Evolutionary conservation across 2,888 invertebrate genomes (phyloP), one percentile per base, ranked within the genome.

Genomic region (Heliconius sara): DNA sequence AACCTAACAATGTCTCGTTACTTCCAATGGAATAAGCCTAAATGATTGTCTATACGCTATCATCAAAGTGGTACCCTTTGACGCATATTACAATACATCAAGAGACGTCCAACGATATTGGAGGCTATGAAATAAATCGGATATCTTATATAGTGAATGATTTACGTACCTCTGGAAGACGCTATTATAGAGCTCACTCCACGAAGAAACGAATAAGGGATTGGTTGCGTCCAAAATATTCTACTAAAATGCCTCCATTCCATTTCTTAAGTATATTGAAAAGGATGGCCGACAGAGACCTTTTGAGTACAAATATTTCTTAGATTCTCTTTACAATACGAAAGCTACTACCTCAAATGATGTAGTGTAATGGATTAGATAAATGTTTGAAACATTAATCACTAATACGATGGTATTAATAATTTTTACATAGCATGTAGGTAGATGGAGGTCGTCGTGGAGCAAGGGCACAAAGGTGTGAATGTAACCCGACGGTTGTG

Each of bases 1-100:
- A 88, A 89, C 89, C 57, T n/a, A 60, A 73, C 34, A 34, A 73
- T 0, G 39, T n/a, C 25, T 60, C 9, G 60, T 73, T 39, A 73
- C 34, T 60, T 73, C 60, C 73, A 73, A 73, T 60, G 85, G 87
- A 83, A 84, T 84, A 83, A 84, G 86, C 89, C 87, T 88, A 89
- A 90, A 89, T 89, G 88, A 88, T 89, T 88, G 89, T 88, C 85
- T 86, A 82, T 83, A 82, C 70, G 74, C 82, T 81, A 80, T 81
- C 77, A 81, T 74, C 79, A 70, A 67, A 66, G 73, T 27, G 34
- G 81, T 80, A 74, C 78, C 77, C 85, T 85, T 85, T 86, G 86
- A 87, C 85, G 86, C 82, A 83, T 79, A 83, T 78, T 77, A 90
- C 88, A 90, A 89, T 89, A 84, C 83, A 80, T 77, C 84, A 86